Evolutionary conservation across 2,113 vertebrate species (phyloP), one percentile per base, ranked within the genome.

Genomic region (Cyprinus carpio): DNA sequence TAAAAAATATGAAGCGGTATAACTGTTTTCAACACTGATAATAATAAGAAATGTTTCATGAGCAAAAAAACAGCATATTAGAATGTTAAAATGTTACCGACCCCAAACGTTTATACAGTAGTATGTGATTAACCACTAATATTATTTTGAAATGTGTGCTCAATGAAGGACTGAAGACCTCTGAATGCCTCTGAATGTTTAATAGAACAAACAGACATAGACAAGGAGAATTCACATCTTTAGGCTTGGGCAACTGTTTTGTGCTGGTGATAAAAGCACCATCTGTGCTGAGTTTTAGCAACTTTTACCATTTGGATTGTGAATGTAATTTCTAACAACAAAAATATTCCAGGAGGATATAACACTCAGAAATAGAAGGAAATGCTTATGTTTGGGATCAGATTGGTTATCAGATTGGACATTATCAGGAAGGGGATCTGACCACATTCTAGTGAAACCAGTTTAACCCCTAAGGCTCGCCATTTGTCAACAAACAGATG

Each of bases 391-490:
- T 40, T 46, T 8, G 46, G n/a, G 74, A 11, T 75, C 7, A 2
- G 9, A 31, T 51, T 76, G 46, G 25, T 20, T 29, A 54, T 76
- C 46, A 31, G 74, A 76, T 29, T 29, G 25, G 25, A 51, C 10
- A 20, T 54, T 20, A 76, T 76, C 18, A 80, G 54, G 9, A 84
- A 75, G 25, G 20, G 8, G 54, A 75, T 65, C 56, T 85, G 46
- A 84, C 46, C 81, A 62, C 85, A 90, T 88, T 89, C 79, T 86
- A 86, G 56, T 87, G 74, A 80, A 89, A 88, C 80, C 85, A 92
- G 90, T 89, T 69, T 23, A 60, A 84, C 65, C 84, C 43, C 34
- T 84, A 64, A 82, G 67, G 40, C 58, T 84, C 23, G 0, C 25
- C 15, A 18, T 51, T 76, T 16, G 9, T 18, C 25, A 65, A 16